Percentiles rank a stretch among this genome's conserved stretches.
Conservation (phyloP, 2,888 invertebrate genomes). For the Cenopis cana region DNA sequence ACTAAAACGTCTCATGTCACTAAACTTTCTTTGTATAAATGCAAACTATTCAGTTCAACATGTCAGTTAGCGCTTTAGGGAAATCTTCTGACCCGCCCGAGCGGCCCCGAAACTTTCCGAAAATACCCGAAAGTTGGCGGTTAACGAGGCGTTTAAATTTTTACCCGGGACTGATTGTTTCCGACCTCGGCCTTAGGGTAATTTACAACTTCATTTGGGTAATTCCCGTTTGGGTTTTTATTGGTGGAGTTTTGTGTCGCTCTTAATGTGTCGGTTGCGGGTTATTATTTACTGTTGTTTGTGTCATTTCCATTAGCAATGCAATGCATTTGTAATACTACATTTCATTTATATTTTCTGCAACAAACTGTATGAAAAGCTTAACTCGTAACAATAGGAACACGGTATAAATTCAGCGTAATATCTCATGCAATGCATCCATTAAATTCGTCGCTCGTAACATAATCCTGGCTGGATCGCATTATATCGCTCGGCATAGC, state of each 20-base stretch:
- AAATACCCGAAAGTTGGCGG: conserved; percentile 54
- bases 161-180: conserved; percentile 48
- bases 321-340: neutral
- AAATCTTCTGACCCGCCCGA: conserved; percentile 8
- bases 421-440: conserved; percentile 28
- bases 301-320: too few species aligned
- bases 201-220: conserved; percentile 42
- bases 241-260: conserved; percentile 19
- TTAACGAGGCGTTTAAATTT: conserved; percentile 60
- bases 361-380: conserved; percentile 7
- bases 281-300: too few species aligned
- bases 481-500: conserved; percentile 41
- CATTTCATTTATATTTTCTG: conserved; percentile 1
- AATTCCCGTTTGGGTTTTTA: conserved; percentile 35
- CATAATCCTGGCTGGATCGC: conserved; percentile 35
- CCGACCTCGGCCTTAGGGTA: conserved; percentile 22
- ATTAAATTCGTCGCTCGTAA: conserved; percentile 33
- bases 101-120: conserved; percentile 15
- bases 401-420: conserved; percentile 9
- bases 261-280: conserved; percentile 23
- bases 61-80: conserved; percentile 5
- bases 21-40: neutral
- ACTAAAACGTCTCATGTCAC: neutral
- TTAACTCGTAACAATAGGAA: conserved; percentile 19
- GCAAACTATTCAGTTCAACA: neutral